Conservation (phyloP, 2,113 vertebrate genomes). For the Tragelaphus buxtoni region DNA sequence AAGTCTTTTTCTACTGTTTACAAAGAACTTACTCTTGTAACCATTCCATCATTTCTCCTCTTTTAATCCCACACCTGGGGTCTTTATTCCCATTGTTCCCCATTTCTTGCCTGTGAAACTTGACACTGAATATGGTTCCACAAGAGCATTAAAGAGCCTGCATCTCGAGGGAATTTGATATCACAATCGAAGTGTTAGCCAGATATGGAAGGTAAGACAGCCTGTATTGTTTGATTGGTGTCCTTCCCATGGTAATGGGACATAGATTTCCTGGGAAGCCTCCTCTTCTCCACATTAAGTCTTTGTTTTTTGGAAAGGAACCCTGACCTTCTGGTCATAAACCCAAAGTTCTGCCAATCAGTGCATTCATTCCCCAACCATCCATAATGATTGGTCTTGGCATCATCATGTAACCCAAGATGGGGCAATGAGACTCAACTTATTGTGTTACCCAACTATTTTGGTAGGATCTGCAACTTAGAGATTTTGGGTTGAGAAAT, state of each 20-base stretch:
- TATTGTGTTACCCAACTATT: neutral
- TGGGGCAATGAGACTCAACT: neutral
- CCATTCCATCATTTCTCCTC: neutral
- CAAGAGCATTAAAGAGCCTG: neutral
- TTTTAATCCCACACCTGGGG: neutral
- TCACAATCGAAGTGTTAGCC: too few relatives aligned
- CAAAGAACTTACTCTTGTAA: neutral
- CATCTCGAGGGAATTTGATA: neutral
- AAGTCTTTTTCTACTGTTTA: neutral
- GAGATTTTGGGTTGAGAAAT: neutral
- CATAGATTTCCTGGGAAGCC: too few relatives aligned
- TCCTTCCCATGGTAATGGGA: neutral
- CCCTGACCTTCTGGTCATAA: neutral
- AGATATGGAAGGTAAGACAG: too few relatives aligned
- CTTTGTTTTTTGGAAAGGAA: neutral
- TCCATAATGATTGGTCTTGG: neutral
- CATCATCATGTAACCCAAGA: neutral
- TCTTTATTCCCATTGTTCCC: neutral
- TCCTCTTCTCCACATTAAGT: neutral
- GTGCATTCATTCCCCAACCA: neutral
- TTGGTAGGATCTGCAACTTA: too few relatives aligned
- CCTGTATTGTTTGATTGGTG: fast-evolving
- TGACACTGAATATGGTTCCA: neutral
- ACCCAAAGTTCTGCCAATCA: neutral
- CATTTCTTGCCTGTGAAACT: neutral